Evolutionary conservation across 2,113 vertebrate genomes (phyloP).

Genomic region (Phylloscopus trochiloides): DNA sequence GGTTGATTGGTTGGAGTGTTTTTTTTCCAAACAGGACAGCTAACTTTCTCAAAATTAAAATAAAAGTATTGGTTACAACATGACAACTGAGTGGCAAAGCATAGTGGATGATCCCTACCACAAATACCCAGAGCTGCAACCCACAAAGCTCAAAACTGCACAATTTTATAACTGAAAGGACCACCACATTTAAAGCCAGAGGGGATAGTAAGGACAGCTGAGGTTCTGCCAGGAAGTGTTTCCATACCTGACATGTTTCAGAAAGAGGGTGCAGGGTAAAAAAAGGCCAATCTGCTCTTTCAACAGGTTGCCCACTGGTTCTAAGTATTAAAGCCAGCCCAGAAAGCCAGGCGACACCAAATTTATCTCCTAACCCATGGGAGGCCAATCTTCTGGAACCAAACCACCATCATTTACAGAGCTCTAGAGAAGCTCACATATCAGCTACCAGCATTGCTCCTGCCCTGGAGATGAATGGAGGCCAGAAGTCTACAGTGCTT

Average conservation of each 20-base stretch:
- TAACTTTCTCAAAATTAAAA: neutral
- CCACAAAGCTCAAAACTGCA: neutral
- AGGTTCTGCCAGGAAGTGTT: neutral
- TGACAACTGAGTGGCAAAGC: neutral
- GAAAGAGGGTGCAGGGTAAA: neutral
- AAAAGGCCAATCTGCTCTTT: neutral
- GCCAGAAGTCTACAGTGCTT: neutral
- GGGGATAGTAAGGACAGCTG: neutral
- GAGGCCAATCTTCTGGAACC: neutral
- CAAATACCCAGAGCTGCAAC: neutral
- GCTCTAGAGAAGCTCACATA: neutral
- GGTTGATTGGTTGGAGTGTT: neutral
- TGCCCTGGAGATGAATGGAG: neutral
- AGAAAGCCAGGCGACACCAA: neutral
- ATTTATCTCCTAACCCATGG: neutral
- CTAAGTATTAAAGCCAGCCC: conserved; percentile 19
- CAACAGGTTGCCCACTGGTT: neutral
- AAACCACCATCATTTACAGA: neutral
- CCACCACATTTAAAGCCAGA: neutral
- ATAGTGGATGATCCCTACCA: neutral
- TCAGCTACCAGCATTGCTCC: neutral
- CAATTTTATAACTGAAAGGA: neutral
- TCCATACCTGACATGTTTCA: neutral
- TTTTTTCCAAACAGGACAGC: neutral
- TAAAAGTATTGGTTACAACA: neutral